Base-by-base conservation (phyloP, 2,113 vertebrate species). In the Mesoclemmys tuberculata region DNA sequence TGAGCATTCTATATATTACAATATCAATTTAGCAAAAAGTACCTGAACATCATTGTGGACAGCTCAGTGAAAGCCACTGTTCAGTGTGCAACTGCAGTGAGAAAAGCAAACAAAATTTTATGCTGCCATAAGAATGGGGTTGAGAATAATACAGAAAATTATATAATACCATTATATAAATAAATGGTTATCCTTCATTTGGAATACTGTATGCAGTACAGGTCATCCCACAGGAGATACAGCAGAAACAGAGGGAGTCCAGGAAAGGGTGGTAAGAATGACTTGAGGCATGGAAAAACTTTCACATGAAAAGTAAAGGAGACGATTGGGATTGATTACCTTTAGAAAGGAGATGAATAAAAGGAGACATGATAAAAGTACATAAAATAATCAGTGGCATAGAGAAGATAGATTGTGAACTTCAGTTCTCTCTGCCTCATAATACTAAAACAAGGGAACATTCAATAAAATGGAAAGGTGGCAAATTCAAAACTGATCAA, bases 61-160 rank as follows among this genome's bases (percentile, higher is more conserved):
- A 44, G 12, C 88, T 94, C 27, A 82, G 10, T 58, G 82, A 44
- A 10, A 82, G 71, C 6, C 88, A 91, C 68, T 82, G 27, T n/a
- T 82, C 35, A 46, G 5, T 27, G 4, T 54, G 3, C 35, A 52
- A n/a, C 26, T 93, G 88, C 74, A 78, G 9, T 88, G 86, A 88
- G 54, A 68, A 58, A 82, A 75, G 29, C 11, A 61, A 61, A 31
- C 31, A 68, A 68, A 68, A 68, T 18, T 35, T 68, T 5, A 52
- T 16, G 10, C 29, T 3, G 21, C 49, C 0, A 0, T 7, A 12
- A 68, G 3, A 18, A n/a, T n/a, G 2, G 64, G 54, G 2, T 44
- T 80, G 83, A 91, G 71, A 94, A 29, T 35, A 79, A 81, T 11
- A 79, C 22, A 5, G 26, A 84, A 85, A 89, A 64, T 49, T 68